Conservation (phyloP, 2,888 invertebrate genomes). For the Microchrysa polita region DNA sequence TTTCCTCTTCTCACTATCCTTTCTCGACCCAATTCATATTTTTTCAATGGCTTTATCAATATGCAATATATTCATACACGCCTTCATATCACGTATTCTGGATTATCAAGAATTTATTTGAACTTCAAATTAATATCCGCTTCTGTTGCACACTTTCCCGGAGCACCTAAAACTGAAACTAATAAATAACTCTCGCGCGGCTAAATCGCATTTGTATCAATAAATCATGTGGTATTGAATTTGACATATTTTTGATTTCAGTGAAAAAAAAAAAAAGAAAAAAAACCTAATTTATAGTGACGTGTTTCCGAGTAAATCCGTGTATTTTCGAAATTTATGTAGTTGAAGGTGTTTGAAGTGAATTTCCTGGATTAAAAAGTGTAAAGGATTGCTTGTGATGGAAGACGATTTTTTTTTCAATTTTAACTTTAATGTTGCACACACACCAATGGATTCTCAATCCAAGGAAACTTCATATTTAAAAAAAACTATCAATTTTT, state of each 20-base stretch:
- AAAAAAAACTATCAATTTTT: background rate
- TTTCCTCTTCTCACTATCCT: too few species aligned
- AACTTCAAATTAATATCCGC: background rate
- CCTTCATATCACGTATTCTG: slow-evolving; percentile 7
- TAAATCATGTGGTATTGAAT: slow-evolving; percentile 12
- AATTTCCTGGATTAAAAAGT: slow-evolving; percentile 7
- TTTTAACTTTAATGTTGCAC: background rate
- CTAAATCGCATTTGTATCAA: slow-evolving; percentile 35
- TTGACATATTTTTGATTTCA: too few species aligned
- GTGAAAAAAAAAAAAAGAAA: too few species aligned
- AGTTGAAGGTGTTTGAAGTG: background rate
- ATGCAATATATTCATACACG: too few species aligned
- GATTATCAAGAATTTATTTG: slow-evolving; percentile 25
- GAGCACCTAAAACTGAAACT: background rate
- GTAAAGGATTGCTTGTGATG: background rate
- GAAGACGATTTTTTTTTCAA: background rate
- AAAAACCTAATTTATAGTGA: too few species aligned
- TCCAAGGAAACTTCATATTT: background rate
- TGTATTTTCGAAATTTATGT: too few species aligned
- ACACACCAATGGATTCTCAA: background rate
- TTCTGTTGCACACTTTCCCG: background rate
- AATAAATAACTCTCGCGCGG: slow-evolving; percentile 26
- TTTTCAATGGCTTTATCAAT: too few species aligned
- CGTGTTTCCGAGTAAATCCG: too few species aligned
- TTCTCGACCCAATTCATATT: too few species aligned